phyloP scores from a whole-genome alignment of 2,113 vertebrate genomes.

The Bucco capensis region DNA sequence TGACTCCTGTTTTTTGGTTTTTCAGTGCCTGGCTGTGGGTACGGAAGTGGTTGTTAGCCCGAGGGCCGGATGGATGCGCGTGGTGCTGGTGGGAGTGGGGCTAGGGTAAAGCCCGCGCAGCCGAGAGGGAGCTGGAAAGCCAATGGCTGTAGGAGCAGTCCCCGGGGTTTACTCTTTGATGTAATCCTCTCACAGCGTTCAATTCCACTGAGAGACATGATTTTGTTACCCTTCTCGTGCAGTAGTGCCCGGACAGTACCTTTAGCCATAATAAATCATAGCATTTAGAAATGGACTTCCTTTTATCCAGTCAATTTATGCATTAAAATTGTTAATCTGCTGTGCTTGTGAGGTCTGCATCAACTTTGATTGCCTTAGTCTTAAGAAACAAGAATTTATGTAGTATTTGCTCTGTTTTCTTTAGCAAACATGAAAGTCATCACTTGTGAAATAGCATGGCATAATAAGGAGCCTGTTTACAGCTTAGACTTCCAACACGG shows the following conservation, averaged over 20 bases:
- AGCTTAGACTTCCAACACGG: conserved; percentile 93
- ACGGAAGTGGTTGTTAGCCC: accelerated
- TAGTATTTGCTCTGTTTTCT: neutral
- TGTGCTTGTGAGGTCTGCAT: accelerated
- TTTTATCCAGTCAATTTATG: neutral
- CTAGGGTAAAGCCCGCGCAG: too few species aligned
- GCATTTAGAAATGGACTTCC: neutral
- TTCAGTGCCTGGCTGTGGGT: accelerated
- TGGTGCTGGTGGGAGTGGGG: accelerated
- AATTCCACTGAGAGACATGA: accelerated
- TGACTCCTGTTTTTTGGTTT: neutral
- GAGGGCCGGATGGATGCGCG: neutral
- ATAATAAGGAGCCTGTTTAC: conserved; percentile 97
- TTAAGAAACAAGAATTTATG: neutral
- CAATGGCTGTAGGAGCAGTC: too few species aligned
- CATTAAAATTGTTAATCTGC: accelerated
- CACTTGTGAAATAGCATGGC: conserved; percentile 97
- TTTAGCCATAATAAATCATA: accelerated
- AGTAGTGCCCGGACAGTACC: too few species aligned
- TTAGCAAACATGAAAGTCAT: conserved; percentile 88
- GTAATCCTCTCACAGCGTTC: neutral
- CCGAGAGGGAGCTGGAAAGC: neutral
- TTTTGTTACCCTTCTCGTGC: accelerated
- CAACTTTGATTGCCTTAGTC: neutral
- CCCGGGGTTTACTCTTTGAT: accelerated